These are phyloP conservation scores for Dendrocincla tyrannina DNA, from an alignment of 2,797 vertebrate species.

Conservation along the genomic window DNA sequence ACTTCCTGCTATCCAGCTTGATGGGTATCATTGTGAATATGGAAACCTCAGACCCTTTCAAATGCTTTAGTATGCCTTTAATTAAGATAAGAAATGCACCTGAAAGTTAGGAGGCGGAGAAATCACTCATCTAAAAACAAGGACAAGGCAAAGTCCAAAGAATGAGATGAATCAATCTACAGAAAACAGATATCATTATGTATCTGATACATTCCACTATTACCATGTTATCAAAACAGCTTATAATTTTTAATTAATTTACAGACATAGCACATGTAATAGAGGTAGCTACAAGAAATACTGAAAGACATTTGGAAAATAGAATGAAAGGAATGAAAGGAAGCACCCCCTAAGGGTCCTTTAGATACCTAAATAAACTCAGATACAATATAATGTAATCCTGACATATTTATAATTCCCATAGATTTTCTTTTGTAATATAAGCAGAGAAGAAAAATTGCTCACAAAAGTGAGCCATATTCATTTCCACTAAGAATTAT, in stretches of 20 bases:
- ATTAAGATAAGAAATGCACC: neutral
- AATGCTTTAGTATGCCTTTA: neutral
- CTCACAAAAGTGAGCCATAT: neutral
- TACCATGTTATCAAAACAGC: neutral
- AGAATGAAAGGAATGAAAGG: neutral
- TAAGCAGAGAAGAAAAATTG: neutral
- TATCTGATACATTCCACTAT: neutral
- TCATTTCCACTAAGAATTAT: neutral
- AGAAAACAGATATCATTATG: neutral
- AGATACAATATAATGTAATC: neutral
- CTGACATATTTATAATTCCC: neutral
- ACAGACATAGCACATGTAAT: neutral
- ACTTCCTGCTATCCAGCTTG: neutral
- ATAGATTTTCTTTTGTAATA: neutral
- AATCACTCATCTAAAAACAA: neutral
- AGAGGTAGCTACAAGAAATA: neutral
- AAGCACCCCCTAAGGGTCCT: neutral
- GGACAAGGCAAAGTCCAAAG: neutral
- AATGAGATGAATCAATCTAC: neutral
- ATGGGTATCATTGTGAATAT: neutral
- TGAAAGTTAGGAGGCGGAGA: neutral
- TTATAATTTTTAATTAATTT: neutral
- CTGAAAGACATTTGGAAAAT: neutral
- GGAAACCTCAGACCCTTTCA: neutral
- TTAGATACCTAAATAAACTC: neutral